A percentile compares a stretch with the other conserved stretches of the same genome.
These are phyloP conservation scores for Xerus inauris DNA, from an alignment of 2,113 vertebrate genomes.

Conservation along the genomic window DNA sequence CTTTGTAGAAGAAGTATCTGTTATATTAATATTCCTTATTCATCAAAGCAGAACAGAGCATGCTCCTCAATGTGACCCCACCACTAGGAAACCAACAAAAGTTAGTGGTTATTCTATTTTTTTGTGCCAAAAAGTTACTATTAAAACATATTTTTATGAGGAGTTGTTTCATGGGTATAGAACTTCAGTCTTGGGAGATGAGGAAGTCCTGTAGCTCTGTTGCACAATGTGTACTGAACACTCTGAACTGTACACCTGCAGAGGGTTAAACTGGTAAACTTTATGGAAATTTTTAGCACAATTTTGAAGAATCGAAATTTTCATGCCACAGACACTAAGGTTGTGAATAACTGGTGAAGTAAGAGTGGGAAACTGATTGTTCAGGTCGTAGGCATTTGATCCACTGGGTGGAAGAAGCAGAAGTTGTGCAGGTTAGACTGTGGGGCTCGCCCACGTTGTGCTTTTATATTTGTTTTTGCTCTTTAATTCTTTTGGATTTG, in stretches of 20 bases:
- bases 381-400: not conserved
- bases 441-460: too few species aligned
- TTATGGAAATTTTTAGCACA: not conserved
- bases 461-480: not conserved
- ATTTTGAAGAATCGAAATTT: not conserved
- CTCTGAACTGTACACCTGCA: not conserved
- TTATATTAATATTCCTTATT: not conserved
- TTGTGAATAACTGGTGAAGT: not conserved
- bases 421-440: accelerated
- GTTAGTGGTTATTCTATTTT: not conserved
- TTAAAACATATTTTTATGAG: not conserved
- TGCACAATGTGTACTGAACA: not conserved
- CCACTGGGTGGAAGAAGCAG: not conserved
- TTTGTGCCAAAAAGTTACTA: not conserved
- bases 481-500: accelerated
- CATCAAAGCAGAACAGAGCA: not conserved
- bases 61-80: not conserved
- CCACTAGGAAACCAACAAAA: not conserved
- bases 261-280: not conserved
- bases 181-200: not conserved
- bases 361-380: not conserved
- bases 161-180: not conserved
- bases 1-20: not conserved
- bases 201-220: not conserved
- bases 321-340: not conserved